phyloP scores from a whole-genome alignment of 2,888 invertebrate species.

The Sympetrum striolatum region DNA sequence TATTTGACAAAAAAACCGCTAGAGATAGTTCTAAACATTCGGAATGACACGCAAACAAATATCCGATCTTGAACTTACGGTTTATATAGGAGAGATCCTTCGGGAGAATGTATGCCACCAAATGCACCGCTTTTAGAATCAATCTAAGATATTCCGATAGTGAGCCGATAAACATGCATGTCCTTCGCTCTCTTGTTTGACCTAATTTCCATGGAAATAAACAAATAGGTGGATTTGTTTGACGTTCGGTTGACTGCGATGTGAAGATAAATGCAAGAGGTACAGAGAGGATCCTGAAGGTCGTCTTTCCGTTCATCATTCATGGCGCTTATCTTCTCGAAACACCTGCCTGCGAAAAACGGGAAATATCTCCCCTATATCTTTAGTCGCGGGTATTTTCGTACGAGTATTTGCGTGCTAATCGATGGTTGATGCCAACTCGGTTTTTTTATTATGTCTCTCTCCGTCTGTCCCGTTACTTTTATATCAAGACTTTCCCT shows the following conservation, averaged over 20 bases:
- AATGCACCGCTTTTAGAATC: not conserved
- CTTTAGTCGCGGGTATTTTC: not conserved
- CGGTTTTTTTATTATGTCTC: not conserved
- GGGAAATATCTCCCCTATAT: not conserved
- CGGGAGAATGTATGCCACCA: not conserved
- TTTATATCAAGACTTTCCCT: too few species aligned
- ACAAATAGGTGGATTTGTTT: not conserved
- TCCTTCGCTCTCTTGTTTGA: not conserved
- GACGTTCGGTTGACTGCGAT: not conserved
- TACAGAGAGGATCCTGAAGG: not conserved
- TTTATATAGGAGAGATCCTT: not conserved
- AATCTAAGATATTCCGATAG: not conserved
- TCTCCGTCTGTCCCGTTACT: too few species aligned
- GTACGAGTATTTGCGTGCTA: not conserved
- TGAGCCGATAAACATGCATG: constrained; percentile 1
- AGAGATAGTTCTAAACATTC: too few species aligned
- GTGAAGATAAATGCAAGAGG: not conserved
- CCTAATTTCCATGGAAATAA: constrained; percentile 15
- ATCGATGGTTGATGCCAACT: not conserved
- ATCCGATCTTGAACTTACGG: not conserved
- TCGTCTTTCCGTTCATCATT: not conserved
- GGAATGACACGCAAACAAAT: too few species aligned
- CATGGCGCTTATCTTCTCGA: not conserved
- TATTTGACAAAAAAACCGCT: too few species aligned
- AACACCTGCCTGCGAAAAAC: not conserved